Percentiles rank a stretch among this genome's conserved stretches.
Conservation (phyloP, 2,113 vertebrate genomes). For the Engraulis encrasicolus region DNA sequence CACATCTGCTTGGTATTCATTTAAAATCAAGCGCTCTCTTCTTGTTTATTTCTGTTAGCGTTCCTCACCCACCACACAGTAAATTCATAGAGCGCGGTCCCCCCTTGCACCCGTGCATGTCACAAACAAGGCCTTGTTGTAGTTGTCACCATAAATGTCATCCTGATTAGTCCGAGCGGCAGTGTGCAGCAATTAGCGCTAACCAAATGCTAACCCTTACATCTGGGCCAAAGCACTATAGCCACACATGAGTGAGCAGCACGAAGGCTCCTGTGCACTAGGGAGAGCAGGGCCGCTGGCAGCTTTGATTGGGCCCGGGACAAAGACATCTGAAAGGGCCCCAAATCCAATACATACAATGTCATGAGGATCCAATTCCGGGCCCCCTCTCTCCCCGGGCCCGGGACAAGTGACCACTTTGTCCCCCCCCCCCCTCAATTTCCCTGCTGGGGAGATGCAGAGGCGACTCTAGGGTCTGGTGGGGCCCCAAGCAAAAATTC, state of each 20-base stretch:
- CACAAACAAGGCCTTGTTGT: conserved; percentile 13
- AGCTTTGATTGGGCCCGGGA: no score
- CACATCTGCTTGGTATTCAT: conserved; percentile 5
- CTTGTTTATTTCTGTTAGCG: background rate
- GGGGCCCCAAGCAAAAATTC: no score
- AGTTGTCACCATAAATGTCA: conserved; percentile 9
- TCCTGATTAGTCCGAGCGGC: background rate
- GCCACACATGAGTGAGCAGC: background rate
- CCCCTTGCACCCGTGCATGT: background rate
- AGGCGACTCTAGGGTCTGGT: no score
- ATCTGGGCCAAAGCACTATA: background rate
- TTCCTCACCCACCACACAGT: background rate
- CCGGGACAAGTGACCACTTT: no score
- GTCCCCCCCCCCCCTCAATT: no score
- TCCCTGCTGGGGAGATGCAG: no score
- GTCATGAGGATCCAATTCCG: no score
- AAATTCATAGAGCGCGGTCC: background rate
- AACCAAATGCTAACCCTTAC: background rate
- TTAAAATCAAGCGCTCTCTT: background rate
- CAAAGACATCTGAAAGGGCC: no score
- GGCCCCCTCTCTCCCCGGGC: no score
- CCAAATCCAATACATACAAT: no score
- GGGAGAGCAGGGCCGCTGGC: background rate
- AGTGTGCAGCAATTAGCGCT: background rate
- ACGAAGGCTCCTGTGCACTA: no score